Evolutionary conservation across 2,797 vertebrate genomes (phyloP), one percentile per base, ranked within the genome.

Genomic region (Acomys russatus): DNA sequence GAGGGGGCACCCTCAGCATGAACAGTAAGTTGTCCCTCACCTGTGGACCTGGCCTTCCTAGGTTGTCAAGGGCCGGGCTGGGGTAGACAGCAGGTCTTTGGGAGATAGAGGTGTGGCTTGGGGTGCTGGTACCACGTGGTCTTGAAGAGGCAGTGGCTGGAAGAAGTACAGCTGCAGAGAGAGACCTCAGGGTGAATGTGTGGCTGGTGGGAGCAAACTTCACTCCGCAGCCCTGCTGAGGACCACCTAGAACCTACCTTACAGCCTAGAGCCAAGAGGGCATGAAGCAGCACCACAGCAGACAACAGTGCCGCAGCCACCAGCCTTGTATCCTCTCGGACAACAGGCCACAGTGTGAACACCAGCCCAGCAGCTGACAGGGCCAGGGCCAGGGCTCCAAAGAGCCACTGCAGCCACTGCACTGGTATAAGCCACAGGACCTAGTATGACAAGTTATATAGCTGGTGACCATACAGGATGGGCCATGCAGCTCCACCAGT

Each of bases 281-380:
- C 91, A 35, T 99, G 99, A 56, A 99, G 97, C 28, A 99, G 88
- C 49, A 99, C 95, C 0, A 99, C 98, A 8, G 97, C 96, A 0
- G 95, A 97, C 18, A 99, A 96, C 2, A 99, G 98, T 3, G 97
- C 97, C 3, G 98, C 96, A 0, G 99, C 98, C 2, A 98, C 98
- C 86, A 98, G 80, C 96, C 98, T 99, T 68, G 98, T 99, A 97
- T 99, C 99, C 1, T 99, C 98, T 0, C 99, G 98, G 76, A 99
- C 98, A 0, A 98, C 97, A 0, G 99, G 99, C 99, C 99, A 99
- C 94, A 99, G 99, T 17, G 99, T 99, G 76, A 99, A 97, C 66
- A 99, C 98, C 95, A 99, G 98, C 87, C 99, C 98, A 0, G 99
- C 98, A 11, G 99, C 98, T 0, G 99, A 99, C 85, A 99, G 98